Percentiles rank a stretch among this genome's conserved stretches.
These are phyloP conservation scores for Acanthoscelides obtectus DNA, from an alignment of 2,888 invertebrate genomes.

Conservation along the genomic window DNA sequence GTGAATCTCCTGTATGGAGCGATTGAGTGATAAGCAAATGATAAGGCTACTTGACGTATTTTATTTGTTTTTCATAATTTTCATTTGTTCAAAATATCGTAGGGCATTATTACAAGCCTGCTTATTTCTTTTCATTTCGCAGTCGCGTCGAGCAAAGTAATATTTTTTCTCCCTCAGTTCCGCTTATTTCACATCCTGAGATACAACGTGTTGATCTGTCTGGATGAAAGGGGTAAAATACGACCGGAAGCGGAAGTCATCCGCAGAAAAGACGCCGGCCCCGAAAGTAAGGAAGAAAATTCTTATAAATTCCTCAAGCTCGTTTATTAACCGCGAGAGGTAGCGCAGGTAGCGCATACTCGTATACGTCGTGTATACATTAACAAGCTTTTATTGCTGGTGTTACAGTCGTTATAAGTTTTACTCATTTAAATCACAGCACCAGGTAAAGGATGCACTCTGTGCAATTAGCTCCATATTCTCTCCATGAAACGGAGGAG, in stretches of 20 bases:
- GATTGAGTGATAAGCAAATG: no score
- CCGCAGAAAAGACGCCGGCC: conserved; percentile 28
- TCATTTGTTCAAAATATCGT: no score
- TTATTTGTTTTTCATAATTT: no score
- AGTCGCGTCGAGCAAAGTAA: not conserved
- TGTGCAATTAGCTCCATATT: no score
- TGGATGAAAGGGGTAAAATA: conserved; percentile 39
- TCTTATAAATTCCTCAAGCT: conserved; percentile 23
- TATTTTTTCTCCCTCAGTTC: not conserved
- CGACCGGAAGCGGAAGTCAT: conserved; percentile 40
- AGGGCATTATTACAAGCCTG: no score
- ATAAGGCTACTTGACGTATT: no score
- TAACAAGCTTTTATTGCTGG: conserved; percentile 7
- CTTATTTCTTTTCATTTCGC: conserved; percentile 1
- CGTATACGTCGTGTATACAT: conserved; percentile 1
- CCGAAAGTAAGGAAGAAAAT: conserved; percentile 23
- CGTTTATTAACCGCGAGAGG: conserved; percentile 17
- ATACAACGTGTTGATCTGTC: conserved; percentile 39
- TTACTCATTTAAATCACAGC: no score
- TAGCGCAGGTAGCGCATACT: conserved; percentile 3
- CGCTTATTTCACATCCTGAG: conserved; percentile 18
- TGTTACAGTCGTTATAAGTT: not conserved
- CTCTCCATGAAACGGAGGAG: no score
- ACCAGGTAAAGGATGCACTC: no score
- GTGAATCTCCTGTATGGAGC: no score